Base-by-base conservation (phyloP, 2,888 invertebrate species). In the Acanthosepion lycidas region DNA sequence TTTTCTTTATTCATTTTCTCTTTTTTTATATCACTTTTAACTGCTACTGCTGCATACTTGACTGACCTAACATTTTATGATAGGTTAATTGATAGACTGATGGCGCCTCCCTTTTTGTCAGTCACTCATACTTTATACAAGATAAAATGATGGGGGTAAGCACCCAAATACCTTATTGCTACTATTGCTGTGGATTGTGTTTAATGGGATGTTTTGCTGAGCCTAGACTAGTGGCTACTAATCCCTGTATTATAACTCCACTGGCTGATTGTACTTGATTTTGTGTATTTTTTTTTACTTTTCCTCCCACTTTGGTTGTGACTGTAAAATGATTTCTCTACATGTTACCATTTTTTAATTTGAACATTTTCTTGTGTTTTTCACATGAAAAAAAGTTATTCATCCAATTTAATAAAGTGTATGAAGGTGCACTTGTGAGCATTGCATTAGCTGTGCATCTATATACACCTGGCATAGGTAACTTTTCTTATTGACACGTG, bases 221-320 rank as follows among this genome's bases (percentile, higher is more conserved):
- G n/a, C n/a, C n/a, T 78, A 78, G 78, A 78, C 78, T 78, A 78
- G 78, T 78, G n/a, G n/a, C 78, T n/a, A 78, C 78, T 78, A 78
- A 33, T 78, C 78, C 78, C 78, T 78, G n/a, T 33, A 78, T 33
- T 33, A 78, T 78, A 15, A 78, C 78, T 78, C 78, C 78, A 78
- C 78, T 78, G 78, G n/a, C 33, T 78, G 78, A 78, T 78, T 78
- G n/a, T n/a, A 78, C 15, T 78, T 78, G 78, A 78, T 78, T 78
- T 1, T n/a, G n/a, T 18, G 5, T 78, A 18, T 55, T 55, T 55
- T 55, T 55, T 59, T 59, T 23, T 33, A n/a, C 0, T 78, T 78
- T n/a, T 23, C 78, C n/a, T n/a, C n/a, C 78, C 78, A 78, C 78
- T 78, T 78, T 78, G 78, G 78, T 78, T 78, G 78, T 78, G 78